A percentile compares a stretch with the other conserved stretches of the same genome.
Evolutionary conservation across 30 jellyfish, hydroid and myxozoan genomes (phyloP).

Genomic region (Hydractinia symbiolongicarpus): DNA sequence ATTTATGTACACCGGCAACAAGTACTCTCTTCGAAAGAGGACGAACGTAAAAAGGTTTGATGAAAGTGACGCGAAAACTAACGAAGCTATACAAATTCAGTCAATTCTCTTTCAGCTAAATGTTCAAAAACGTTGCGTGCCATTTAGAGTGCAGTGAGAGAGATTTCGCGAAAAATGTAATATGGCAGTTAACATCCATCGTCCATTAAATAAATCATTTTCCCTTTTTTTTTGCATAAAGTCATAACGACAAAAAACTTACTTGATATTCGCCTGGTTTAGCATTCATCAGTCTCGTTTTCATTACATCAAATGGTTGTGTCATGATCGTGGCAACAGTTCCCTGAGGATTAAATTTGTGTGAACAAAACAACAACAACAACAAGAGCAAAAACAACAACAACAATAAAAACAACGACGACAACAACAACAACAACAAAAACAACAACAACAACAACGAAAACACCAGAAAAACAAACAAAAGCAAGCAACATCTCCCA

Average conservation of each 20-base stretch:
- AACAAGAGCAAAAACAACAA: no score
- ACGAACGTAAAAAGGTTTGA: neutral
- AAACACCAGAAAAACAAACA: no score
- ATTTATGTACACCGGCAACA: neutral
- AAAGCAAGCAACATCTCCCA: no score
- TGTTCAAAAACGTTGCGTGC: no score
- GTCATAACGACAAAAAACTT: neutral
- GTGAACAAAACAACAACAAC: neutral
- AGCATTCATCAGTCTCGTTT: conserved; percentile 97
- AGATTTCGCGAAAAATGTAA: neutral
- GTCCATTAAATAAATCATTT: no score
- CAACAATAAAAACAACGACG: no score
- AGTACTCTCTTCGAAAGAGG: neutral
- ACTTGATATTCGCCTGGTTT: conserved; percentile 91
- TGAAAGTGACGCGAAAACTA: no score
- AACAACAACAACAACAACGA: neutral
- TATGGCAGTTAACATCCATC: no score
- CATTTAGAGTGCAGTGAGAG: neutral
- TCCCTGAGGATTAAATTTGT: conserved; percentile 47
- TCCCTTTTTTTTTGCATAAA: no score
- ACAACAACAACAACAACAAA: neutral
- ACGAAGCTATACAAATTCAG: no score
- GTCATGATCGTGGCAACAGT: conserved; percentile 89
- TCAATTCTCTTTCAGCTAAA: no score
- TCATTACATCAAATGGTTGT: conserved; percentile 93